Conservation (phyloP, 2,888 invertebrate genomes). For the Hartigia nigra region DNA sequence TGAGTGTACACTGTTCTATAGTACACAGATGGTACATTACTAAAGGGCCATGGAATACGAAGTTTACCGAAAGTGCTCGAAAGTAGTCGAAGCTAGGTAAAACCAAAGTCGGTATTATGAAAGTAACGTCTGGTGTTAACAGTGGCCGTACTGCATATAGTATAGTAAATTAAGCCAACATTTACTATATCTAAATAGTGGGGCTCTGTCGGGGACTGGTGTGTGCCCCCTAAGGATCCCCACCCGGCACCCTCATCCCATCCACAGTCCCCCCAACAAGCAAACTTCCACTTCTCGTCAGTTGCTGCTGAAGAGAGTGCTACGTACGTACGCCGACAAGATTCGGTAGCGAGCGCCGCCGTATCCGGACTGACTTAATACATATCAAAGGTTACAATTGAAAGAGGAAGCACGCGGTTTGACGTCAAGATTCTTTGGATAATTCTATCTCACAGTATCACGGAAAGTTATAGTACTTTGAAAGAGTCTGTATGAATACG, state of each 20-base stretch:
- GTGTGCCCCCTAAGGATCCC: constrained; percentile 21
- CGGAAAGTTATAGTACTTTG: not conserved
- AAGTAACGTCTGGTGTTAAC: not conserved
- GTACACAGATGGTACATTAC: not conserved
- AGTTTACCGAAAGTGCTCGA: not conserved
- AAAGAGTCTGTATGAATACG: not conserved
- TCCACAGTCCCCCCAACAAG: constrained; percentile 36
- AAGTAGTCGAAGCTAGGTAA: not conserved
- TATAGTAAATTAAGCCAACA: not conserved
- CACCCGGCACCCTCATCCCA: constrained; percentile 29
- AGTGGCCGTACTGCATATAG: not conserved
- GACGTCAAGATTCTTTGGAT: not conserved
- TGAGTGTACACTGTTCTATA: not conserved
- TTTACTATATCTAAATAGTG: not conserved
- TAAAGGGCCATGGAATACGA: not conserved
- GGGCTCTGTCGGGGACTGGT: constrained; percentile 4
- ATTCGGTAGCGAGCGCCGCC: constrained; percentile 20
- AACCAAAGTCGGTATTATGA: not conserved
- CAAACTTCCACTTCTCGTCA: constrained; percentile 48
- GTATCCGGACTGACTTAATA: not conserved
- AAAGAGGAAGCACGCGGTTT: not conserved
- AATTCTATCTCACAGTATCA: not conserved
- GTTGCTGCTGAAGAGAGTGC: constrained; percentile 46
- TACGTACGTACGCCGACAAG: constrained; percentile 25
- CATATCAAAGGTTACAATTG: not conserved